Evolutionary conservation across 2,888 invertebrate genomes (phyloP).

Genomic region (Amiota minor): DNA sequence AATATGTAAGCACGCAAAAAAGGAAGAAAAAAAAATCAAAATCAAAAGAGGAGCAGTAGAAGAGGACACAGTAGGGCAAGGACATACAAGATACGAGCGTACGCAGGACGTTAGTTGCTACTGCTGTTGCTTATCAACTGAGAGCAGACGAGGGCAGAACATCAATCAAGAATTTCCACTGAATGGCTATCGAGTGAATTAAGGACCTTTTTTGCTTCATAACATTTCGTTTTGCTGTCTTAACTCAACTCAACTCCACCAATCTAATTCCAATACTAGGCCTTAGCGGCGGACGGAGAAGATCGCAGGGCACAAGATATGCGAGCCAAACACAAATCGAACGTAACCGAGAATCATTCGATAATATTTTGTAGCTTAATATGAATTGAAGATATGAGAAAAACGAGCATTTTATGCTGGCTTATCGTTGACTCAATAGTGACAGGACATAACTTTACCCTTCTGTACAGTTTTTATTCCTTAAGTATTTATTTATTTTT

Average conservation of each 20-base stretch:
- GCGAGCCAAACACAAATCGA: not conserved
- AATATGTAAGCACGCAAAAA: constrained; percentile 50
- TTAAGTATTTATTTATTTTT: no score
- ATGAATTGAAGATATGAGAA: constrained; percentile 41
- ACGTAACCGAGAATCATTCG: constrained; percentile 17
- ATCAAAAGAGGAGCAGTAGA: constrained; percentile 42
- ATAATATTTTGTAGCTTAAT: constrained; percentile 66
- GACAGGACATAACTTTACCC: constrained; percentile 69
- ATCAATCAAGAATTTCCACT: constrained; percentile 71
- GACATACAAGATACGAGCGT: not conserved
- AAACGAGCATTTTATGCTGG: constrained; percentile 46
- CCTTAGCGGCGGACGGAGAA: not conserved
- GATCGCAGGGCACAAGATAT: not conserved
- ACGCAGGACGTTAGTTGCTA: not conserved
- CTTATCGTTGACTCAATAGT: constrained; percentile 63
- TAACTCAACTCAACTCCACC: not conserved
- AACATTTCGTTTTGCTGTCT: constrained; percentile 28
- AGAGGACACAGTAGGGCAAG: no score
- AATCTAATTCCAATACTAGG: not conserved
- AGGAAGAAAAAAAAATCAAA: constrained; percentile 48
- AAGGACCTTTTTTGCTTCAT: constrained; percentile 49
- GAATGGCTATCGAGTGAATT: constrained; percentile 68
- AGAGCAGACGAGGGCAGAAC: constrained; percentile 63
- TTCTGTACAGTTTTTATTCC: no score
- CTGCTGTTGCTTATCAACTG: constrained; percentile 61